Conservation (phyloP, 1,140 invertebrate genomes). For the Centruroides vittatus region DNA sequence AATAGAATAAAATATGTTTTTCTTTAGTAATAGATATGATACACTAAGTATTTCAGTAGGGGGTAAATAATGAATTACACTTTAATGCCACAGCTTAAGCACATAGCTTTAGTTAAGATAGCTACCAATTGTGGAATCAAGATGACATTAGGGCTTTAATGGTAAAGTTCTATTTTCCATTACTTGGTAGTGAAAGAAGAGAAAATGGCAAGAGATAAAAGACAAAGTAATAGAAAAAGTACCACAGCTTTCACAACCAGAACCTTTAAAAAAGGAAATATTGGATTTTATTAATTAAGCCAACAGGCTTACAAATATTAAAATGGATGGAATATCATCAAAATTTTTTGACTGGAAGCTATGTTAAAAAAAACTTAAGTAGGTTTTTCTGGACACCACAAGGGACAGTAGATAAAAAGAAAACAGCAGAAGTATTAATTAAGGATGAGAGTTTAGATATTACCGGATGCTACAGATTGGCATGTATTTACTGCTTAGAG, state of each 20-base stretch:
- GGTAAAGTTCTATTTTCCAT: not conserved
- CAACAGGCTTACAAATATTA: not conserved
- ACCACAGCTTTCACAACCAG: not conserved
- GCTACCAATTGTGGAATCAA: not conserved
- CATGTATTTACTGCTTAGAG: not conserved
- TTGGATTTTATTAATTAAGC: not conserved
- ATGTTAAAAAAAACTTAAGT: not conserved
- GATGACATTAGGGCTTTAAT: not conserved
- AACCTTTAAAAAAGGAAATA: not conserved
- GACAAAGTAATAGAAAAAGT: not conserved
- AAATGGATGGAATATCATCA: not conserved
- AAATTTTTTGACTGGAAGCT: too few species aligned
- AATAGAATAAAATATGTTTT: too few species aligned
- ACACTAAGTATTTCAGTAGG: not conserved
- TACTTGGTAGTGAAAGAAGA: not conserved
- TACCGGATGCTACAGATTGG: not conserved
- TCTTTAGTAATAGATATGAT: too few species aligned
- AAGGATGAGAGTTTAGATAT: not conserved
- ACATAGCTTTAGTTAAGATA: not conserved
- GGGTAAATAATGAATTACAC: not conserved
- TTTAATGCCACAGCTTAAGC: not conserved
- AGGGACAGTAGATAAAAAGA: not conserved
- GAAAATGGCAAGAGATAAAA: not conserved
- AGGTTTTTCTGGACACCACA: not conserved
- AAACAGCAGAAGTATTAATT: not conserved